Conservation (phyloP, 2,888 invertebrate genomes). For the Ochlodes sylvanus region DNA sequence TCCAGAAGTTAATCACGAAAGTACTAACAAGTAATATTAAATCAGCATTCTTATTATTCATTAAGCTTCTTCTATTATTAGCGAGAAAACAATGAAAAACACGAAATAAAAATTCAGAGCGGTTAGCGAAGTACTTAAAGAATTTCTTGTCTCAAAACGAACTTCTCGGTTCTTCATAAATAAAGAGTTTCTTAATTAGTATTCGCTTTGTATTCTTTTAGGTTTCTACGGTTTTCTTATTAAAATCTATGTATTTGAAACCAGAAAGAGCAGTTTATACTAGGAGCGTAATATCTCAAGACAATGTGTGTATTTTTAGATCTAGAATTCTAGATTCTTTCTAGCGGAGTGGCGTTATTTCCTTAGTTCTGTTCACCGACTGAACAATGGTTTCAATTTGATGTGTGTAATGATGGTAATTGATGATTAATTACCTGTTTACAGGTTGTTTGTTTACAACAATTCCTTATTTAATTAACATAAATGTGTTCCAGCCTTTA, state of each 20-base stretch:
- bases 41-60: not conserved
- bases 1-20: not conserved
- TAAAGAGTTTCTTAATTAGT: conserved; percentile 32
- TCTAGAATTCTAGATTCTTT: conserved; percentile 18
- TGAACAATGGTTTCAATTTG: conserved; percentile 24
- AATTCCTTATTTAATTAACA: too few species aligned
- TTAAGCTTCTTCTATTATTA: conserved; percentile 14
- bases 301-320: conserved; percentile 23
- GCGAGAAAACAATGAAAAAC: conserved; percentile 28
- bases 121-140: conserved; percentile 33
- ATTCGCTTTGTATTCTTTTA: conserved; percentile 30
- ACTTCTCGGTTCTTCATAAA: conserved; percentile 30
- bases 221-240: conserved; percentile 26
- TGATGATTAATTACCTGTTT: conserved; percentile 14
- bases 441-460: not conserved
- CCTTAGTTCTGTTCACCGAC: conserved; percentile 14
- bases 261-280: not conserved
- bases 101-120: conserved; percentile 29
- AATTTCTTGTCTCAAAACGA: conserved; percentile 34
- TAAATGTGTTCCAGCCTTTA: too few species aligned
- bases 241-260: conserved; percentile 14
- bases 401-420: conserved; percentile 18
- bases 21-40: not conserved
- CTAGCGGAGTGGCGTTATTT: conserved; percentile 8
- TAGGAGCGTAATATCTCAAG: conserved; percentile 8